Evolutionary conservation across 2,797 vertebrate genomes (phyloP).

Genomic region (Myripristis jacobus): DNA sequence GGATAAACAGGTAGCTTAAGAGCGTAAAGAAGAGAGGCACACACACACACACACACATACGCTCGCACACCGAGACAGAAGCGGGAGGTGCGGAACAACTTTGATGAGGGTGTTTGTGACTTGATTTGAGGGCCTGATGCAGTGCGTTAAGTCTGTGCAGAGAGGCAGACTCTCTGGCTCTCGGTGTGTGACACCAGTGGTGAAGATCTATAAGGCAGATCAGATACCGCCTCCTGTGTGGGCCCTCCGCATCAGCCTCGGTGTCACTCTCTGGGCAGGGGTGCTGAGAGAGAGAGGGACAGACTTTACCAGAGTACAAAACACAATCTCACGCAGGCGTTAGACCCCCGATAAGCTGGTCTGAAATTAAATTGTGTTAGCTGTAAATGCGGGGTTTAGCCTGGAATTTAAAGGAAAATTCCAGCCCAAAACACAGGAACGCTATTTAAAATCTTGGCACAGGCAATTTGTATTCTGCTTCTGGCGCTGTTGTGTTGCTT

Average conservation of each 20-base stretch:
- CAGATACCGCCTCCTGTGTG: conserved; percentile 68
- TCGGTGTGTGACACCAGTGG: conserved; percentile 57
- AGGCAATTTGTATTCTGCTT: too few species aligned
- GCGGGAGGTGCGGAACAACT: conserved; percentile 31
- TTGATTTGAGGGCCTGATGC: conserved; percentile 66
- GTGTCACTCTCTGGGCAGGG: conserved; percentile 49
- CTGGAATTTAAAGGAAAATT: too few species aligned
- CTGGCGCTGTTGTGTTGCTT: too few species aligned
- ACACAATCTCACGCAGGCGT: conserved; percentile 59
- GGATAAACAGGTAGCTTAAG: conserved; percentile 61
- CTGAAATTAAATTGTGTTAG: conserved; percentile 26
- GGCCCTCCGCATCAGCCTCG: conserved; percentile 50
- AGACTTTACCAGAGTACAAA: conserved; percentile 68
- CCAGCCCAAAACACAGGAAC: too few species aligned
- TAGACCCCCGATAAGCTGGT: conserved; percentile 72
- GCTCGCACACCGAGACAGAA: background rate
- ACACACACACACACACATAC: conserved; percentile 10
- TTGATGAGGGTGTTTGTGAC: conserved; percentile 48
- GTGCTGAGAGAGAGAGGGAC: conserved; percentile 14
- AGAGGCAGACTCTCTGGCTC: conserved; percentile 42
- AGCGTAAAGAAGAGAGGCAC: conserved; percentile 41
- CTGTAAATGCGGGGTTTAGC: too few species aligned
- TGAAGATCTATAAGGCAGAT: conserved; percentile 73
- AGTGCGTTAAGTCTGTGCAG: conserved; percentile 47
- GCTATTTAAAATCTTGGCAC: too few species aligned